A percentile compares a stretch with the other conserved stretches of the same genome.
These are phyloP conservation scores for Camponotus floridanus DNA, from an alignment of 1,140 invertebrate genomes.

Conservation along the genomic window DNA sequence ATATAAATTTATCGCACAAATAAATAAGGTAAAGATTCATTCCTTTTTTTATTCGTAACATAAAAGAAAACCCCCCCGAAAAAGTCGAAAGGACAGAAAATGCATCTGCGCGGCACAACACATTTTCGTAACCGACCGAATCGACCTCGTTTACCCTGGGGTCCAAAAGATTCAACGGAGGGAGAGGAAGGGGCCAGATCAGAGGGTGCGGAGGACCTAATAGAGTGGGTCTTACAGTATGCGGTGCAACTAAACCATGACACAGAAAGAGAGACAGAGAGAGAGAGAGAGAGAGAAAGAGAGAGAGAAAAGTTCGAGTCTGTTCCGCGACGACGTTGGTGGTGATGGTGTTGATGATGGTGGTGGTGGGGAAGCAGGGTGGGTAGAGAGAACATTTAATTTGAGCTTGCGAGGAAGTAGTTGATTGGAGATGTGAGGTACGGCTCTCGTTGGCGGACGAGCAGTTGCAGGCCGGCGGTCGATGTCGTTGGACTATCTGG, in stretches of 20 bases:
- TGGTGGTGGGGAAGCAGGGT: constrained; percentile 54
- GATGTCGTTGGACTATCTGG: constrained; percentile 33
- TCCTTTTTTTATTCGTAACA: not conserved
- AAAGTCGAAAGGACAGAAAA: constrained; percentile 7
- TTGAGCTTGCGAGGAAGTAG: constrained; percentile 76
- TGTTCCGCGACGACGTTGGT: not conserved
- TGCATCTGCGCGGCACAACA: constrained; percentile 24
- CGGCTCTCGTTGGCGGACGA: constrained; percentile 16
- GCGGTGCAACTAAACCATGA: constrained; percentile 31
- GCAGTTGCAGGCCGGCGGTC: constrained; percentile 64
- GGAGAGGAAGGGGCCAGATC: not conserved
- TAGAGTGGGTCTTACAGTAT: constrained; percentile 16
- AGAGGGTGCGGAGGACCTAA: constrained; percentile 6
- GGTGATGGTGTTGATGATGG: constrained; percentile 25
- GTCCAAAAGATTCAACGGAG: not conserved
- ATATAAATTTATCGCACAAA: constrained; percentile 11
- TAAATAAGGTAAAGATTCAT: not conserved
- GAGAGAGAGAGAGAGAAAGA: too few species aligned
- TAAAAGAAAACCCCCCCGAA: not conserved
- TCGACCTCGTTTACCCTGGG: constrained; percentile 40
- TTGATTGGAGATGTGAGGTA: constrained; percentile 75
- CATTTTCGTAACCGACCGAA: constrained; percentile 23
- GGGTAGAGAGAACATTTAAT: constrained; percentile 77
- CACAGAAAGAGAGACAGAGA: not conserved
- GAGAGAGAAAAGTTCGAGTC: too few species aligned